Evolutionary conservation across 2,113 vertebrate species (phyloP).

Genomic region (Macquaria ambigua): DNA sequence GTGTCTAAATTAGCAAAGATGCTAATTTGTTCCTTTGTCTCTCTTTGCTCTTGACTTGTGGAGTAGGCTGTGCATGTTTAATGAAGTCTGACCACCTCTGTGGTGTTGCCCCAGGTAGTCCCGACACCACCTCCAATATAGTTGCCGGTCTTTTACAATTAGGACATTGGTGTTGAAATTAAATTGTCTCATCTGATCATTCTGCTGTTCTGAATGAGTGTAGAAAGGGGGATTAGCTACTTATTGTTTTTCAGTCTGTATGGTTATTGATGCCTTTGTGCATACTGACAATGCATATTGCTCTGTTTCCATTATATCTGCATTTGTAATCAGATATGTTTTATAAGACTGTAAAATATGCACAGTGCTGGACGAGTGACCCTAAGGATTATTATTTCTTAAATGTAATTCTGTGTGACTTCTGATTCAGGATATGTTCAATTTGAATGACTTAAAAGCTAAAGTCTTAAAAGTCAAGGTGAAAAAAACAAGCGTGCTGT

Average conservation of each 20-base stretch:
- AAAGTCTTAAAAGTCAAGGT: not conserved
- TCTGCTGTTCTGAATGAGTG: not conserved
- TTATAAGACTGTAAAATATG: not conserved
- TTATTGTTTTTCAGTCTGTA: not conserved
- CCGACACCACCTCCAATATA: not conserved
- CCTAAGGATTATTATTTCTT: not conserved
- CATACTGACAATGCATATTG: not conserved
- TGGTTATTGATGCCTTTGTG: not conserved
- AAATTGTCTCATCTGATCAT: slow-evolving; percentile 1
- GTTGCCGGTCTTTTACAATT: not conserved
- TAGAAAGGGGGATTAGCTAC: not conserved
- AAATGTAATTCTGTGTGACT: not conserved
- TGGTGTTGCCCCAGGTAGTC: slow-evolving; percentile 1
- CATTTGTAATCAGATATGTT: not conserved
- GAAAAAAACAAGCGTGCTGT: not conserved
- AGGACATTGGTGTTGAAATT: not conserved
- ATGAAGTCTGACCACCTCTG: slow-evolving; percentile 17
- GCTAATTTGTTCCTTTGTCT: slow-evolving; percentile 16
- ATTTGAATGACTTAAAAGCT: not conserved
- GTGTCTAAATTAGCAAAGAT: not conserved
- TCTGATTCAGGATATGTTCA: not conserved
- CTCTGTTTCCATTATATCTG: not conserved
- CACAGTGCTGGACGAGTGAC: not conserved
- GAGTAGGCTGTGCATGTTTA: slow-evolving; percentile 3
- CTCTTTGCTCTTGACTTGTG: not conserved